Evolutionary conservation across 2,888 invertebrate genomes (phyloP), one percentile per base, ranked within the genome.

Genomic region (Parthenolecanium corni): DNA sequence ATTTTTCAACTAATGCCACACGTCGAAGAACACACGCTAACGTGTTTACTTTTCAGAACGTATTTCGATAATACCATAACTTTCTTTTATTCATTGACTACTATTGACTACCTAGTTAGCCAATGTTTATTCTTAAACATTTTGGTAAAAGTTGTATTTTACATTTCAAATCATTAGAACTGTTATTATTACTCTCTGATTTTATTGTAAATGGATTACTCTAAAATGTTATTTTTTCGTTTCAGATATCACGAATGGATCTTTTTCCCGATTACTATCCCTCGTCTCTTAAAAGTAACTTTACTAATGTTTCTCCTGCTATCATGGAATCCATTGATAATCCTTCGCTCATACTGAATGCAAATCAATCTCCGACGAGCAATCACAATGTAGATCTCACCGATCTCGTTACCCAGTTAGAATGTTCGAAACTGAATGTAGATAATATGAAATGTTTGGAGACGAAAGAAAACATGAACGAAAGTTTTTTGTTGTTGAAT

Each of bases 401-500:
- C 2, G 23, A 38, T 18, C 31, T 52, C 24, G 51, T 24, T 16
- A 16, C 36, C 2, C 21, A 52, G 20, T 62, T 23, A 16, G 62
- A 62, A 25, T 62, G 38, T 20, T 52, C 62, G 38, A 51, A 38
- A 23, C 24, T 62, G 23, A 52, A 52, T n/a, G n/a, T 62, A 11
- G 40, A 51, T 18, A 62, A 24, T 25, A 24, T 52, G 18, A 25
- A 52, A 36, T 21, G 20, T 20, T 14, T 36, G 36, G 68, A 68
- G 51, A 68, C 68, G 42, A 69, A 69, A 2, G 72, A 72, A 58
- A 79, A 79, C 68, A 79, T 81, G 69, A 73, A 80, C 0, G 72
- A 71, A 64, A 79, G 80, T 68, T 79, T 82, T 70, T 73, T 81
- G 4, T 73, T 85, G 12, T 74, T 85, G 64, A 82, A 84, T 69